Percentiles rank a stretch among this genome's conserved stretches.
These are phyloP conservation scores for Sebastes trivittatus DNA, from an alignment of 2,797 vertebrate genomes.

Conservation along the genomic window DNA sequence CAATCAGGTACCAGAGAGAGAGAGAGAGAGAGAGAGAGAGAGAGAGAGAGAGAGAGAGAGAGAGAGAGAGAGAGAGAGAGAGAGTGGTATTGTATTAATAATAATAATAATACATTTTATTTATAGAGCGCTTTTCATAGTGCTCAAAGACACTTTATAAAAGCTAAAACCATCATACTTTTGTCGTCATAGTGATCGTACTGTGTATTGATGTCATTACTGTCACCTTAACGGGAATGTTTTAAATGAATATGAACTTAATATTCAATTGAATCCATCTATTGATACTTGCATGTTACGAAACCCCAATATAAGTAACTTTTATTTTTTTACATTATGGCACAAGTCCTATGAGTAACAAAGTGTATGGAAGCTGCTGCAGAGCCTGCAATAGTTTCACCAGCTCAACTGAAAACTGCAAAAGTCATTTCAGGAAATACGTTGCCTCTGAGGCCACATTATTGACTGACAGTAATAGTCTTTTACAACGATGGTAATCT, in stretches of 20 bases:
- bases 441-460: slow-evolving; percentile 2
- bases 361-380: neutral
- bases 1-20: too few relatives aligned
- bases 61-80: too few relatives aligned
- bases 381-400: neutral
- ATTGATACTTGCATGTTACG: neutral
- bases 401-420: slow-evolving; percentile 3
- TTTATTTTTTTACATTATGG: neutral
- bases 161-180: too few relatives aligned
- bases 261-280: neutral
- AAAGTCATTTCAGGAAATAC: slow-evolving; percentile 7
- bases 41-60: too few relatives aligned
- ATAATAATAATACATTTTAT: too few relatives aligned
- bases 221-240: neutral
- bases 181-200: too few relatives aligned
- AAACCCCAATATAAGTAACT: neutral
- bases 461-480: neutral
- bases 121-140: too few relatives aligned
- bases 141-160: too few relatives aligned
- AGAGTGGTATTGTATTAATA: too few relatives aligned
- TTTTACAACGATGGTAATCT: neutral
- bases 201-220: neutral
- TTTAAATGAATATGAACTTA: neutral
- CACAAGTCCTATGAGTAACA: neutral
- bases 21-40: too few relatives aligned